Evolutionary conservation across 2,113 vertebrate species (phyloP), one percentile per base, ranked within the genome.

Genomic region (Diglossa brunneiventris): DNA sequence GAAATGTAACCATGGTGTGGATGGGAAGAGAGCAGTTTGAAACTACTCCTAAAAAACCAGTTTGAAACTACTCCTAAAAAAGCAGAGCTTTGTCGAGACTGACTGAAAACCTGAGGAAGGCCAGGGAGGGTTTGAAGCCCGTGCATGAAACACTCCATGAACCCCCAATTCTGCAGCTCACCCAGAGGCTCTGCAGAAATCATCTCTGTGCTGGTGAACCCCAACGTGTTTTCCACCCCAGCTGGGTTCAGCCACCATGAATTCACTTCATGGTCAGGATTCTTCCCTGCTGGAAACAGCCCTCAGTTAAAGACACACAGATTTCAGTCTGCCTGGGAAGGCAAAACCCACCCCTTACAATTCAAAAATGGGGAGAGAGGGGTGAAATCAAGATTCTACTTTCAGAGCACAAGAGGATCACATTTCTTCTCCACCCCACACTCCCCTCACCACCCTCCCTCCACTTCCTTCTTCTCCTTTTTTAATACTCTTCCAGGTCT

Each of bases 351-450:
- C 96, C 86, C 80, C 56, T 64, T 90, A 94, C 35, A 21, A 87
- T 94, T 95, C 90, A 96, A 87, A 75, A 69, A 62, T 7, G 52
- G 41, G 64, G 47, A 61, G 18, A 89, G 52, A 85, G 13, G 44
- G 22, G 10, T 30, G 92, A 96, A 97, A 96, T 96, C 95, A 95
- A 97, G 96, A 74, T 98, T 98, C 96, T 96, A 96, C 96, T 97
- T 98, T 96, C 87, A 84, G 96, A 98, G 95, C 97, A 96, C 96
- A 97, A 95, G 96, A 97, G 97, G 98, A 98, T 97, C 90, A 91
- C 87, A 98, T 97, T 97, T 97, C 90, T 95, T 42, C 84, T 82
- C 68, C 91, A 95, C 95, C 95, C 91, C 89, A 27, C 31, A 15
- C 37, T 93, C 79, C 78, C 79, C 84, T 79, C 94, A 35, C 63